A percentile compares a stretch with the other conserved stretches of the same genome.
Evolutionary conservation across 2,888 invertebrate genomes (phyloP).

Genomic region (Sphecodes monilicornis): DNA sequence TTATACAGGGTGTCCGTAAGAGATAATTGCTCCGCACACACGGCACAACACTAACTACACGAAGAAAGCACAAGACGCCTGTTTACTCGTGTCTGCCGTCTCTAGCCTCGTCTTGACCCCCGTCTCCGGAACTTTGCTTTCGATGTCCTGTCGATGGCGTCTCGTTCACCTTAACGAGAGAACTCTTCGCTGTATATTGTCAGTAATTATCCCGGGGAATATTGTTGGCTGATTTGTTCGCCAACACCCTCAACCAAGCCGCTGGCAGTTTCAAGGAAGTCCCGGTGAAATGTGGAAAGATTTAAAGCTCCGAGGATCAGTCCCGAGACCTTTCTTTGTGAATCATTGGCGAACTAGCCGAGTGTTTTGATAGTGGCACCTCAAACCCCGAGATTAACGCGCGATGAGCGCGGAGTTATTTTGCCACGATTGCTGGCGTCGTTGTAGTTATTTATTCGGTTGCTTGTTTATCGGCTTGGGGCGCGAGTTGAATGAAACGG

Average conservation of each 20-base stretch:
- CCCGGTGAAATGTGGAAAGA: background rate
- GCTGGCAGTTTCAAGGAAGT: background rate
- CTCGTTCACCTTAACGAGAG: background rate
- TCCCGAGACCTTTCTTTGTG: background rate
- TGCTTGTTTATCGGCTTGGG: background rate
- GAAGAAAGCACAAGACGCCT: background rate
- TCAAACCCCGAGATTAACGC: background rate
- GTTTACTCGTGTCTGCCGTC: background rate
- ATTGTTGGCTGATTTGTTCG: background rate
- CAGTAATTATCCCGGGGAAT: background rate
- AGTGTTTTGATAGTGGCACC: background rate
- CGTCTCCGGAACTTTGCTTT: background rate
- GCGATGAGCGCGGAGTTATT: background rate
- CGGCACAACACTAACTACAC: background rate
- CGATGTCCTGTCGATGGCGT: background rate
- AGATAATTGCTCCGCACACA: background rate
- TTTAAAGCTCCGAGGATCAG: background rate
- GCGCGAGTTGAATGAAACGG: background rate
- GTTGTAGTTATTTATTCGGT: background rate
- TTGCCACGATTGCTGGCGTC: background rate
- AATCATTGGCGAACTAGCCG: background rate
- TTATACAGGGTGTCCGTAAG: background rate
- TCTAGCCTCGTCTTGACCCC: background rate
- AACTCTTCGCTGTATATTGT: background rate
- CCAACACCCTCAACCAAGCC: background rate